These are phyloP conservation scores for Agapornis roseicollis DNA, from an alignment of 2,113 vertebrate species.

Conservation along the genomic window DNA sequence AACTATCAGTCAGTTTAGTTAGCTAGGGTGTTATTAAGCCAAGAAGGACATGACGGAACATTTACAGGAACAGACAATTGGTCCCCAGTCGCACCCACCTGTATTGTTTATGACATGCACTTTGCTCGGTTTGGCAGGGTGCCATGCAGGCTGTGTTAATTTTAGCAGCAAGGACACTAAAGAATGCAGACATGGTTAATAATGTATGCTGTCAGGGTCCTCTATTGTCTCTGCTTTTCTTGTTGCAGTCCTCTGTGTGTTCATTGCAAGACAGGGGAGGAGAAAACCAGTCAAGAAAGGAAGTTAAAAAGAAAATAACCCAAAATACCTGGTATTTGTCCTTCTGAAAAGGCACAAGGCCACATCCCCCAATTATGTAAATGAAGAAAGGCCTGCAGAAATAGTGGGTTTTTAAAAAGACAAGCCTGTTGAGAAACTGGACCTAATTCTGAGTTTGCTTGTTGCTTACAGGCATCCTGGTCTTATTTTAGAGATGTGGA, in stretches of 20 bases:
- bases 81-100: background rate
- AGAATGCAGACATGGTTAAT: conserved; percentile 1
- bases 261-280: background rate
- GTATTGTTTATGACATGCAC: background rate
- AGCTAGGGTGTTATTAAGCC: background rate
- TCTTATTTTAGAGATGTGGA: background rate
- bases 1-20: conserved; percentile 10
- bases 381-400: background rate
- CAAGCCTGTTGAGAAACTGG: background rate
- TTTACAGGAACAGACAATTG: background rate
- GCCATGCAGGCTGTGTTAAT: background rate
- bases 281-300: background rate
- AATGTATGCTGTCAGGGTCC: background rate
- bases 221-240: background rate
- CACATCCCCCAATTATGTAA: background rate
- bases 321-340: background rate
- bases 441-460: background rate
- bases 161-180: conserved; percentile 30
- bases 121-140: background rate
- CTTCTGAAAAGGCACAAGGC: background rate
- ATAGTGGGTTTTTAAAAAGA: background rate
- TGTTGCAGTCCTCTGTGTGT: background rate
- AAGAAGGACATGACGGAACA: background rate
- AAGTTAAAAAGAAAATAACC: background rate
- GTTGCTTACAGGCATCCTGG: accelerated